Evolutionary conservation across 2,113 vertebrate genomes (phyloP), one percentile per base, ranked within the genome.

Genomic region (Lophura nycthemera): DNA sequence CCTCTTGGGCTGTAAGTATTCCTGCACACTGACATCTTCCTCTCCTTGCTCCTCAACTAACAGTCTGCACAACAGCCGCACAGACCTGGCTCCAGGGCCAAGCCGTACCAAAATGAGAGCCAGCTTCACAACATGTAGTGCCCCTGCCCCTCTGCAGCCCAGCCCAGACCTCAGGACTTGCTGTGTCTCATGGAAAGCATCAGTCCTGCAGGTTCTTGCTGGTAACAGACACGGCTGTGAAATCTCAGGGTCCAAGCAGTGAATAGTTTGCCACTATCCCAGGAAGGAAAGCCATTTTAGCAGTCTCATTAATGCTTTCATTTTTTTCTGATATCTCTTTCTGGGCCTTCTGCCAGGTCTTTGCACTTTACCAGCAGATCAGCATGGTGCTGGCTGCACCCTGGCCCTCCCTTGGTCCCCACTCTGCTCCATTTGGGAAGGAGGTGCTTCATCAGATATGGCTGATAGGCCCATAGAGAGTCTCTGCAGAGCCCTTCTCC

Each of bases 381-480:
- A 34, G 67, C 24, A 7, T 27, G 24, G 45, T 27, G n/a, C 45
- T 48, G 17, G n/a, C 24, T 27, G 67, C 11, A 27, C n/a, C 16
- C 45, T 34, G n/a, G 45, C 45, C 19, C 64, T 43, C 40, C 29
- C 45, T 13, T 25, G 45, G 45, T 25, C 66, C 8, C 45, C 47
- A 27, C 22, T n/a, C 60, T 8, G 50, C 15, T 27, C 24, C 19
- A 36, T 47, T 67, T 2, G 3, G 56, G 15, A 15, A 67, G 40
- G 84, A 80, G 21, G 25, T 69, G 22, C 36, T 66, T 40, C 48
- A 10, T 19, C 1, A 1, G 27, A 16, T 61, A 30, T 0, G 0
- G 36, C n/a, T 18, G 20, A 48, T 9, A 4, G 0, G 45, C 60
- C 45, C 5, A 22, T 3, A 5, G 54, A 52, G 29, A n/a, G 29